Evolutionary conservation across 2,888 invertebrate species (phyloP).

Genomic region (Rosalia funebris): DNA sequence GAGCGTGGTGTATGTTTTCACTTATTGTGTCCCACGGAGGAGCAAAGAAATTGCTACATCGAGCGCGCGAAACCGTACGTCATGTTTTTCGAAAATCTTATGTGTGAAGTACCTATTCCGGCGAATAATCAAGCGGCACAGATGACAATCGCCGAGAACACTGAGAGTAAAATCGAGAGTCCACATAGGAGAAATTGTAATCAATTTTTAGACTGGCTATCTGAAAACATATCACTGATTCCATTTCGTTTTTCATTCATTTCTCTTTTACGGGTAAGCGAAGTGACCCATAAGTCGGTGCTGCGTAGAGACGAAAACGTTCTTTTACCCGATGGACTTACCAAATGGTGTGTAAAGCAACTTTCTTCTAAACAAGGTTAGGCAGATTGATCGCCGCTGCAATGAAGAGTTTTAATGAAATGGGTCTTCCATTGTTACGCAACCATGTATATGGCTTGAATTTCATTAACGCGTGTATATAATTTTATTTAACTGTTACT

Average conservation of each 20-base stretch:
- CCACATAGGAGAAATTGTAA: constrained; percentile 59
- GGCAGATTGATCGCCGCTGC: constrained; percentile 39
- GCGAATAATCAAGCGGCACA: constrained; percentile 16
- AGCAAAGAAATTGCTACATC: constrained; percentile 3
- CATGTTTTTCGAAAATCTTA: constrained; percentile 8
- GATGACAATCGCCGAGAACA: constrained; percentile 39
- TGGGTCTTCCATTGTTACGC: constrained; percentile 32
- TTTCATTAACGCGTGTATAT: constrained; percentile 25
- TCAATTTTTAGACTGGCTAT: constrained; percentile 58
- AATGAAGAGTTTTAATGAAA: constrained; percentile 51
- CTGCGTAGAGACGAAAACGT: constrained; percentile 31
- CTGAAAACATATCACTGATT: constrained; percentile 46
- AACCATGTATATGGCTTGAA: constrained; percentile 25
- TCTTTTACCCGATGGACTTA: constrained; percentile 28
- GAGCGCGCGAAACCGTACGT: constrained; percentile 7
- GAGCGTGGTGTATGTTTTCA: constrained; percentile 54
- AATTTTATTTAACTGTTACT: constrained; percentile 8
- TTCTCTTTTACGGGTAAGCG: constrained; percentile 48
- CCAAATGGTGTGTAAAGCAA: constrained; percentile 45
- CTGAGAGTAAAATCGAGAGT: constrained; percentile 59
- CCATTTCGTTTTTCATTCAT: constrained; percentile 50
- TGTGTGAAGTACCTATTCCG: not conserved
- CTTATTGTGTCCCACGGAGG: constrained; percentile 45
- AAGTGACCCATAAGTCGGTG: constrained; percentile 40
- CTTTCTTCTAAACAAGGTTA: constrained; percentile 49